Evolutionary conservation across 2,113 vertebrate species (phyloP), one percentile per base, ranked within the genome.

Genomic region (Garra rufa): DNA sequence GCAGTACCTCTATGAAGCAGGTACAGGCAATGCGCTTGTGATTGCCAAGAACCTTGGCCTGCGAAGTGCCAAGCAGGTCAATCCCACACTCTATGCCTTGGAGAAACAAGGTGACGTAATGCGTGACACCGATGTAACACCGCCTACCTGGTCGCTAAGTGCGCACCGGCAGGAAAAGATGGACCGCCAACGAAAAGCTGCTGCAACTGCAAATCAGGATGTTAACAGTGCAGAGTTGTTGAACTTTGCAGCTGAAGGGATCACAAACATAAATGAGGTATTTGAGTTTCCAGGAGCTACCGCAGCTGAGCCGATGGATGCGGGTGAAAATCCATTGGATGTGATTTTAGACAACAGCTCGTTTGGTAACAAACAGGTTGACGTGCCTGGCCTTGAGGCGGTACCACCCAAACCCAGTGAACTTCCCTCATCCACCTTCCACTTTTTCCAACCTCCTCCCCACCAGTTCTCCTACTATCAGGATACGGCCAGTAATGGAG

Each of bases 21-120:
- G 21, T 0, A 89, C 93, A 30, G 94, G 94, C 0, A 97, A 92
- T 0, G 92, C 97, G 0, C 92, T 96, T 10, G 92, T 93, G 87
- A 92, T 99, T 3, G 95, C 97, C 6, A 98, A 96, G 77, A 97
- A 96, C 74, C 90, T 98, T 0, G 96, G 97, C 1, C 82, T 98
- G 9, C 88, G 85, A 0, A 94, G 44, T 73, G 91, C 96, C 76
- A 96, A 95, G 77, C 96, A 98, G 0, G 92, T 98, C 13, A 97
- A 94, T 0, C 71, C 95, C 0, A 94, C 95, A 7, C 94, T 99
- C 0, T 91, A 93, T 0, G 87, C 91, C 13, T 69, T 99, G 93
- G 97, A 99, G 69, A 96, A 95, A 87, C 93, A 97, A 85, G 98
- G 98, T 0, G 96, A 99, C 0, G 93, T 99, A 0, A 85, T 74